Evolutionary conservation across 1,140 invertebrate species (phyloP), one percentile per base, ranked within the genome.

Genomic region (Eupristina koningsbergeri): DNA sequence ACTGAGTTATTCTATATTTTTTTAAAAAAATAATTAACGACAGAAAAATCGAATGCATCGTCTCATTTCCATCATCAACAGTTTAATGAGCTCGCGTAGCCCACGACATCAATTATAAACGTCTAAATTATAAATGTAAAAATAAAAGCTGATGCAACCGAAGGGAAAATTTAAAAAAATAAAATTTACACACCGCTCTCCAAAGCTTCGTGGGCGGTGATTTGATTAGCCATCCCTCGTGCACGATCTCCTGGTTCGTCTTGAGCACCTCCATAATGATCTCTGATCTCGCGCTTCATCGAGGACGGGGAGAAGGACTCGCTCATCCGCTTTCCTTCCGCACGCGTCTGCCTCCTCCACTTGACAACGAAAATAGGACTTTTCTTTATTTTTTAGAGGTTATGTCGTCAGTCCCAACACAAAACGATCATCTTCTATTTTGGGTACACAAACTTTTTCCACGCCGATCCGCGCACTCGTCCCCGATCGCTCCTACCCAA

Each of bases 161-260:
- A 50, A 8, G 17, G 47, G 15, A 15, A 50, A 50, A 50, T 2
- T 9, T 50, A 50, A 9, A 9, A 17, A 50, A 7, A 13, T 34
- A 50, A 64, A 39, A 45, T 67, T 61, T 15, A 96, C 96, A 95
- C 94, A 98, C 97, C 89, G 96, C 97, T 94, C 96, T 94, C 95
- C 96, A 97, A 88, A 98, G 95, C 93, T 97, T 97, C 64, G 95
- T 95, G 45, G 97, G 97, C 84, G 97, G 97, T 75, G 97, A 98
- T 94, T 98, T 98, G 71, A 96, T 97, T 73, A 98, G 93, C 97
- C 97, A 98, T 83, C 97, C 97, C 93, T 97, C 96, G 89, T 96
- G 94, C 85, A 96, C 95, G 82, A 96, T 93, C 89, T 96, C 95
- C 81, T 91, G 91, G n/a, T 89, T 91, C 61, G 79, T 84, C 73